phyloP scores from a whole-genome alignment of 1,140 invertebrate genomes.

The Aphidius gifuensis region DNA sequence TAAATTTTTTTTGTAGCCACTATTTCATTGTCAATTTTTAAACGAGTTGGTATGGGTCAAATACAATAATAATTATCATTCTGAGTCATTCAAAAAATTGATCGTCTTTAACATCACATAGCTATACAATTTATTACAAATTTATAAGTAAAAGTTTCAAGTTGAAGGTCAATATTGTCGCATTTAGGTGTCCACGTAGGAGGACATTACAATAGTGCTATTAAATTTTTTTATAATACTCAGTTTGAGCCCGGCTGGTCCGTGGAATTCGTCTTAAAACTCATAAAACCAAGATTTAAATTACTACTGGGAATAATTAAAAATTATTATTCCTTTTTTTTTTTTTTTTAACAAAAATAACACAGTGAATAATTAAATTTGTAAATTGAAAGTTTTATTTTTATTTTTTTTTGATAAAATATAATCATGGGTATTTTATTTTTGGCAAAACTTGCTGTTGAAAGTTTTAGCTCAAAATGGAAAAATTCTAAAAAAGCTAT shows the following conservation, averaged over 20 bases:
- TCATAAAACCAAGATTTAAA: too few relatives aligned
- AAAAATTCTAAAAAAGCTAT: slow-evolving; percentile 33
- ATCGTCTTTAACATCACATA: not conserved
- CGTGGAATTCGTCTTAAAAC: slow-evolving; percentile 14
- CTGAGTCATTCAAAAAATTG: too few relatives aligned
- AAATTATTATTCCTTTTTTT: not conserved
- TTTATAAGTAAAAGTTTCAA: slow-evolving; percentile 5
- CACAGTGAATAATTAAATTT: not conserved
- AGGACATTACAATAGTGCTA: not conserved
- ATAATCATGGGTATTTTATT: slow-evolving; percentile 40
- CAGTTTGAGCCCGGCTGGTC: slow-evolving; percentile 21
- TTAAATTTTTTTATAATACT: slow-evolving; percentile 1
- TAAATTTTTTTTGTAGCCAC: too few relatives aligned
- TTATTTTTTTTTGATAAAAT: not conserved
- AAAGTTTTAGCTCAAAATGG: slow-evolving; percentile 34
- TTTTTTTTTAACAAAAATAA: not conserved
- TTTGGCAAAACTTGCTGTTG: slow-evolving; percentile 35
- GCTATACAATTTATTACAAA: slow-evolving; percentile 18
- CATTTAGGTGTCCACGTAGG: slow-evolving; percentile 1
- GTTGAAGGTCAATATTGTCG: slow-evolving; percentile 15
- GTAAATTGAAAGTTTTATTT: too few relatives aligned
- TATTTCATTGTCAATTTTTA: too few relatives aligned
- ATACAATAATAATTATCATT: too few relatives aligned
- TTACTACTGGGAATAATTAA: too few relatives aligned
- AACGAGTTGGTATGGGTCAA: too few relatives aligned